Evolutionary conservation across 2,797 vertebrate genomes (phyloP).

Genomic region (Neoniphon sammara): DNA sequence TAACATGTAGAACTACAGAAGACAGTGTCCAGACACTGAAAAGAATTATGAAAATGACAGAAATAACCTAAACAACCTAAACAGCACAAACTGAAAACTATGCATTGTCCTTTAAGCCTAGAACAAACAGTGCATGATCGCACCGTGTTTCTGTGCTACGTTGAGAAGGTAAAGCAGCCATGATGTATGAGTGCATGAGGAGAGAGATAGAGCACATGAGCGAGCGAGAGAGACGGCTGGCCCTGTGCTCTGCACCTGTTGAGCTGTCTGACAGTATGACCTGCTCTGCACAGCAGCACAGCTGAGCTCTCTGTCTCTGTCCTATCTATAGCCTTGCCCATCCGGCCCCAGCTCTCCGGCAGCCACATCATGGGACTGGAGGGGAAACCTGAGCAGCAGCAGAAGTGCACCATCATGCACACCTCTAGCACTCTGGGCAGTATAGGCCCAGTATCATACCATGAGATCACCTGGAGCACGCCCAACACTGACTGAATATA

Average conservation of each 20-base stretch:
- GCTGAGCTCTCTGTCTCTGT: slow-evolving; percentile 80
- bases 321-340: slow-evolving; percentile 84
- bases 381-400: slow-evolving; percentile 68
- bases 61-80: too few species aligned
- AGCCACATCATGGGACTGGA: slow-evolving; percentile 56
- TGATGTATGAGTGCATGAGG: not conserved
- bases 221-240: slow-evolving; percentile 39
- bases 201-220: slow-evolving; percentile 16
- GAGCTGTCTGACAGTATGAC: slow-evolving; percentile 78
- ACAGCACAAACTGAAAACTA: too few species aligned
- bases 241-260: slow-evolving; percentile 78
- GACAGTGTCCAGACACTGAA: too few species aligned
- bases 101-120: not conserved
- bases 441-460: not conserved
- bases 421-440: slow-evolving; percentile 38
- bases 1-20: too few species aligned
- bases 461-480: slow-evolving; percentile 34
- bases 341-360: slow-evolving; percentile 52
- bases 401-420: slow-evolving; percentile 60
- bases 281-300: slow-evolving; percentile 78
- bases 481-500: not conserved
- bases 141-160: slow-evolving; percentile 5
- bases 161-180: slow-evolving; percentile 26
- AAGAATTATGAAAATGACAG: too few species aligned
- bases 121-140: not conserved